Conservation (phyloP, 2,113 vertebrate species). For the Saccopteryx bilineata region DNA sequence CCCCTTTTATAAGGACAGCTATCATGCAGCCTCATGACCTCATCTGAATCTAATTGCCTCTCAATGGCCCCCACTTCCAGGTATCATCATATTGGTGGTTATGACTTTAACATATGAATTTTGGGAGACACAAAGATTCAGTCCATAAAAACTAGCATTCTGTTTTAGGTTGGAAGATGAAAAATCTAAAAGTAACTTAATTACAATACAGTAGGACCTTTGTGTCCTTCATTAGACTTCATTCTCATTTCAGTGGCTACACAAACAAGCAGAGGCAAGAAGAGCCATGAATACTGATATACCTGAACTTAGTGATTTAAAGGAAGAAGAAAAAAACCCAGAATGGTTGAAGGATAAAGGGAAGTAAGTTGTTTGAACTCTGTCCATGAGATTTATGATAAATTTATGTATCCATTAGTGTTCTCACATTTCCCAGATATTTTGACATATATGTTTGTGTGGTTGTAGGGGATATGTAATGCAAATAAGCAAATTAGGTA, state of each 20-base stretch:
- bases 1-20: background rate
- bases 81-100: background rate
- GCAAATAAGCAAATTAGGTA: background rate
- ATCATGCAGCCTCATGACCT: background rate
- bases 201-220: slow-evolving; percentile 54
- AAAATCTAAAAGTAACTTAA: slow-evolving; percentile 51
- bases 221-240: background rate
- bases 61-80: background rate
- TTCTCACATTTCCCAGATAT: background rate
- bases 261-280: slow-evolving; percentile 93
- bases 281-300: slow-evolving; percentile 86
- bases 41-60: background rate
- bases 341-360: slow-evolving; percentile 98
- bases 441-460: background rate
- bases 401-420: background rate
- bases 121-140: background rate
- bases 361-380: slow-evolving; percentile 91
- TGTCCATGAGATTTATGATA: slow-evolving; percentile 4
- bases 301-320: slow-evolving; percentile 92
- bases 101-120: background rate
- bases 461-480: background rate
- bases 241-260: slow-evolving; percentile 91
- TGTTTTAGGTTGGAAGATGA: background rate
- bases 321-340: slow-evolving; percentile 93
- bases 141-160: background rate